A percentile compares a stretch with the other conserved stretches of the same genome.
Conservation (phyloP, 2,888 invertebrate species). For the Hermaeophaga mercurialis region DNA sequence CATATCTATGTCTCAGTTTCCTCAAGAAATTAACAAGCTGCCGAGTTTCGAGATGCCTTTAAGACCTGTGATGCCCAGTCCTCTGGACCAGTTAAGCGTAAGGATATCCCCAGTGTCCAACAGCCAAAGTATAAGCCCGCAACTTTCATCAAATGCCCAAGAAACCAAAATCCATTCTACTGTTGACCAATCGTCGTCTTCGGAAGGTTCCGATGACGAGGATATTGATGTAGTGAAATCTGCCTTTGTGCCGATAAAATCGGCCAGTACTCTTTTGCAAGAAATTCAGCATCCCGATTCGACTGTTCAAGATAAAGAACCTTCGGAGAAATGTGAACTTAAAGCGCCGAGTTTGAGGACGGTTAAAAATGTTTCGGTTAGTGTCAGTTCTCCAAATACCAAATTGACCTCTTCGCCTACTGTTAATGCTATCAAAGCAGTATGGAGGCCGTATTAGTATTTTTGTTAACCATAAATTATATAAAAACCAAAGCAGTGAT, state of each 20-base stretch:
- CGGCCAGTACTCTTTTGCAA: conserved; percentile 64
- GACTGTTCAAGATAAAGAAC: conserved; percentile 61
- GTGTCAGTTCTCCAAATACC: conserved; percentile 58
- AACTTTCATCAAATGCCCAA: conserved; percentile 56
- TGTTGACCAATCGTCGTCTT: conserved; percentile 62
- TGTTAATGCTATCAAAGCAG: conserved; percentile 67
- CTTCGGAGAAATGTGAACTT: conserved; percentile 59
- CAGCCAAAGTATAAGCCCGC: conserved; percentile 63
- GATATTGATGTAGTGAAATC: conserved; percentile 78
- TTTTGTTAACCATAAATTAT: conserved; percentile 3
- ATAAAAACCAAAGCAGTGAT: too few relatives aligned
- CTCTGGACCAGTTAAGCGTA: conserved; percentile 51
- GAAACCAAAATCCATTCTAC: conserved; percentile 66
- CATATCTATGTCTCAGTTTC: conserved; percentile 33
- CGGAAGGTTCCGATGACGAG: conserved; percentile 72
- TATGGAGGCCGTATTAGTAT: conserved; percentile 76
- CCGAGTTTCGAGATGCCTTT: conserved; percentile 47
- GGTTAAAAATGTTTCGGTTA: conserved; percentile 56
- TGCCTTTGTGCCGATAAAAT: conserved; percentile 72
- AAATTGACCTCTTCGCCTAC: conserved; percentile 58
- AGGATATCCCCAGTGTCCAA: conserved; percentile 64
- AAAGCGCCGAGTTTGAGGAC: conserved; percentile 67
- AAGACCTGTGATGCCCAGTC: conserved; percentile 45
- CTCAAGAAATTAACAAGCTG: conserved; percentile 43
- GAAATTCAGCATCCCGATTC: conserved; percentile 64